Conservation (phyloP, 2,888 invertebrate genomes). For the Archips xylosteana region DNA sequence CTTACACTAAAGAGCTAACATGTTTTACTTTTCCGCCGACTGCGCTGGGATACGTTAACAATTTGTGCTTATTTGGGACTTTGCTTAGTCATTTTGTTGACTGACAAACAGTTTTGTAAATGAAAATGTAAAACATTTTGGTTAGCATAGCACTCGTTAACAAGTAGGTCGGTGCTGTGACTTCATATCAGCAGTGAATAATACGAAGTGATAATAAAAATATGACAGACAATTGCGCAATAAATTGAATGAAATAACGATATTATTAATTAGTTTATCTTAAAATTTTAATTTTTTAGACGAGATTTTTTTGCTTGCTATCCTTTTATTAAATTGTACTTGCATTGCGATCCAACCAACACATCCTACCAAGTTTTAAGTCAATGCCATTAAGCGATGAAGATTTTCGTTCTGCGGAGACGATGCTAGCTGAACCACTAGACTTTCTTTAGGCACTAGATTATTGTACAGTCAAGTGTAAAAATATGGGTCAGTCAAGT, state of each 20-base stretch:
- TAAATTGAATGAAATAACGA: background rate
- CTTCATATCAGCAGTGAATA: background rate
- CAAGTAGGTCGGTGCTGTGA: background rate
- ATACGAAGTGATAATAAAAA: background rate
- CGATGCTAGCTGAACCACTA: no score
- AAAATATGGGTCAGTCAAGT: no score
- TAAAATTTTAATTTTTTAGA: no score
- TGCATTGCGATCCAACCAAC: background rate
- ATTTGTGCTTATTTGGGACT: conserved; percentile 38
- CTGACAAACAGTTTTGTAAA: conserved; percentile 25
- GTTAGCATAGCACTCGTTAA: conserved; percentile 11
- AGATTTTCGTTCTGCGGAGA: no score
- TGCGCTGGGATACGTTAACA: conserved; percentile 36
- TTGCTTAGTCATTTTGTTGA: conserved; percentile 37
- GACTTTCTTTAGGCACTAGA: no score
- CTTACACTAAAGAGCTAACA: conserved; percentile 28
- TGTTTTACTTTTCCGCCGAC: conserved; percentile 38
- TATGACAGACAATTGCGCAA: background rate
- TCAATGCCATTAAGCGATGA: no score
- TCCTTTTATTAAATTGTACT: background rate
- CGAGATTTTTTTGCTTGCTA: no score
- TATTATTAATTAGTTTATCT: no score
- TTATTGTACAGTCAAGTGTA: no score
- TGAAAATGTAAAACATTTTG: conserved; percentile 12
- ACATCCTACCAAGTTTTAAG: no score